Evolutionary conservation across 92 coral and sea anemone species (phyloP).

Genomic region (Palythoa grandiflora): DNA sequence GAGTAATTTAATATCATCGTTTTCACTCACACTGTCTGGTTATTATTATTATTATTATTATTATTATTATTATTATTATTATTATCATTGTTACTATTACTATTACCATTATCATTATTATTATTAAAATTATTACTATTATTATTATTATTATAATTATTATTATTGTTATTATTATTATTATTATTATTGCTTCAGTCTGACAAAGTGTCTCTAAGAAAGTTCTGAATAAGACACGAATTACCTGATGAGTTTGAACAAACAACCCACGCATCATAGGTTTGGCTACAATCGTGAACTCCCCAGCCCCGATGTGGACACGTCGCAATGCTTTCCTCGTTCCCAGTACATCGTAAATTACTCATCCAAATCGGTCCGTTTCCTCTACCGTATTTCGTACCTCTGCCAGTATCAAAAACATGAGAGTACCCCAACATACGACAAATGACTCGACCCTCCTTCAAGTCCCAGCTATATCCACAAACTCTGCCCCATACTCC

Average conservation of each 20-base stretch:
- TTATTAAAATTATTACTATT: too few relatives aligned
- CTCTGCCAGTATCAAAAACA: background rate
- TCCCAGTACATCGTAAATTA: background rate
- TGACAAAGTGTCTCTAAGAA: too few relatives aligned
- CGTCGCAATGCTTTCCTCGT: background rate
- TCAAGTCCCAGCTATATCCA: conserved; percentile 9
- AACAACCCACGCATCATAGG: background rate
- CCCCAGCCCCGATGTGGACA: background rate
- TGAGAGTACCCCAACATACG: conserved; percentile 29
- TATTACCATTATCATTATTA: too few relatives aligned
- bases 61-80: too few relatives aligned
- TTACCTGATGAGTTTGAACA: conserved; percentile 13
- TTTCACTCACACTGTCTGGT: too few relatives aligned
- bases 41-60: too few relatives aligned
- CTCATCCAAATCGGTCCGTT: conserved; percentile 14
- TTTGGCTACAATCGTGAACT: background rate
- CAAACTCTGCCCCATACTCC: conserved; percentile 18
- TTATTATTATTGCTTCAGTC: too few relatives aligned
- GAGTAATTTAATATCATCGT: too few relatives aligned
- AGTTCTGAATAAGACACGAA: background rate
- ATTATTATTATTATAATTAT: too few relatives aligned
- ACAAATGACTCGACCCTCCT: conserved; percentile 15
- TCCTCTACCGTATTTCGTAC: background rate
- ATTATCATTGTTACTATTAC: too few relatives aligned
- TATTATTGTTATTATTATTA: too few relatives aligned